Base-by-base conservation (phyloP, 2,113 vertebrate genomes). In the Crotalus viridis region DNA sequence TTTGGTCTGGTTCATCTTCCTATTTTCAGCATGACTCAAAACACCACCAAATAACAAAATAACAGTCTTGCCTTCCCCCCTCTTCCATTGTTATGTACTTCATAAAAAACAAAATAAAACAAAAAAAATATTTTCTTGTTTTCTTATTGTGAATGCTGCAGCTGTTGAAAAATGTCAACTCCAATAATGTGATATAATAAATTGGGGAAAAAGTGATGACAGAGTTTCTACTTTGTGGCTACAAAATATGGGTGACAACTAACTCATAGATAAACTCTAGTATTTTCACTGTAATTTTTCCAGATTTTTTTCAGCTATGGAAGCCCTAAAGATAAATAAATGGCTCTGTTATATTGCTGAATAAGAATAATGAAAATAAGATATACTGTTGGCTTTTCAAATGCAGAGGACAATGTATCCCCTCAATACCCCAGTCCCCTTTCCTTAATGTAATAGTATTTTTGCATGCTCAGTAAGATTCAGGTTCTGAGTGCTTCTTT, bases 341-440 rank as follows among this genome's bases (percentile, higher is more conserved):
- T 91, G 69, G 43, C n/a, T n/a, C 7, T 89, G 59, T 89, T 89
- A 92, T 59, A 85, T 92, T 88, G 57, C 43, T 90, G 64, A 89
- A 51, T 91, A 88, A 86, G 46, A 89, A 51, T 88, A 88, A 74
- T 26, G 59, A 89, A 64, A 12, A 9, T 56, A 91, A 24, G 43
- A 7, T 24, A 17, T 86, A 89, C 51, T 13, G 3, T 3, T 85
- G 17, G 22, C 0, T 59, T 89, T 64, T 54, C 17, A 89, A 93
- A 93, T 43, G n/a, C 61, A 74, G 33, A 81, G 7, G 33, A 21
- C 33, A 81, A 39, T 19, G 6, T 39, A 81, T 21, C 69, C 2
- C 39, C 69, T 33, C 17, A 81, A 39, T 33, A 39, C 33, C n/a
- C 33, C 33, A 33, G 24, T 12, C 15, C 0, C 10, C 10, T 59